phyloP scores from a whole-genome alignment of 1,140 invertebrate genomes.

The Pemphigus obesinymphae region DNA sequence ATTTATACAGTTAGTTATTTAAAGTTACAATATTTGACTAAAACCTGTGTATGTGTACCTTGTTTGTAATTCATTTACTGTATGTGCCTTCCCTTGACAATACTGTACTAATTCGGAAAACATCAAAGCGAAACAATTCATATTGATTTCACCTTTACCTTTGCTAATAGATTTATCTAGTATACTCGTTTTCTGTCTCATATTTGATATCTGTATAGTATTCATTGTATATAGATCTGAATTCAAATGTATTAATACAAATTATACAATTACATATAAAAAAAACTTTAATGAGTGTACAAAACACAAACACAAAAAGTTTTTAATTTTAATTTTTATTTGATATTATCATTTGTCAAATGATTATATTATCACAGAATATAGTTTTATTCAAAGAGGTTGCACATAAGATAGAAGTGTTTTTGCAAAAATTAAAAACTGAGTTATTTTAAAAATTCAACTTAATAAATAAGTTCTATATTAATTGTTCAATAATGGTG shows the following conservation, averaged over 20 bases:
- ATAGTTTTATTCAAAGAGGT: not conserved
- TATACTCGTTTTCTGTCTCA: constrained; percentile 70
- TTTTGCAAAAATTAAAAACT: too few species aligned
- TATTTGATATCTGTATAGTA: constrained; percentile 42
- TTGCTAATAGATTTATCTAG: constrained; percentile 87
- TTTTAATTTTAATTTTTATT: too few species aligned
- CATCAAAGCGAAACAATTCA: constrained; percentile 89
- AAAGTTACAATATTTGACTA: not conserved
- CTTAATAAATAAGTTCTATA: too few species aligned
- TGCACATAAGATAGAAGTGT: not conserved
- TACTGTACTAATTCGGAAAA: constrained; percentile 99
- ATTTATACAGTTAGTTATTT: not conserved
- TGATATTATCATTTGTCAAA: too few species aligned
- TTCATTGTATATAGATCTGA: constrained; percentile 20
- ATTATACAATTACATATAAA: too few species aligned
- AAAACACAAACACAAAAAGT: too few species aligned
- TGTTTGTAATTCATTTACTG: constrained; percentile 88
- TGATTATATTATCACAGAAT: too few species aligned
- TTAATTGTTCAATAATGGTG: too few species aligned
- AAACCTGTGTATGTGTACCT: constrained; percentile 61
- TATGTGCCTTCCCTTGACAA: constrained; percentile 91
- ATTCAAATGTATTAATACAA: not conserved
- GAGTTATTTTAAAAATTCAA: too few species aligned
- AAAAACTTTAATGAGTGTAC: too few species aligned
- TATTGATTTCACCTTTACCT: constrained; percentile 85